These are phyloP conservation scores for Falco punctatus DNA, from an alignment of 2,113 vertebrate species.

Conservation along the genomic window DNA sequence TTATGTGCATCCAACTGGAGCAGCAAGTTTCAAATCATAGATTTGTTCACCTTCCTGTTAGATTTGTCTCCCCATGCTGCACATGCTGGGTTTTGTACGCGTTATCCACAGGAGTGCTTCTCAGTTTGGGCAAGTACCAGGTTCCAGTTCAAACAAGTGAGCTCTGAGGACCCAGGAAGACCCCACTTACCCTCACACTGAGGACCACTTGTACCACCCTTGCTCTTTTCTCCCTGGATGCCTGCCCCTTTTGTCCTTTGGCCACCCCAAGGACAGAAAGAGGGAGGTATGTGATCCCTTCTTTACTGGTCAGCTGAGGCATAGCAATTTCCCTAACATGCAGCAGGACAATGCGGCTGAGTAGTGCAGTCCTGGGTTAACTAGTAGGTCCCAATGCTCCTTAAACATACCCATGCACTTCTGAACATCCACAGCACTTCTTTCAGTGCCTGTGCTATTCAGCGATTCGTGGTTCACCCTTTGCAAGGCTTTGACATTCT, in stretches of 20 bases:
- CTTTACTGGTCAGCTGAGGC: background rate
- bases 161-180: background rate
- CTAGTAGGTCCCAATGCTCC: background rate
- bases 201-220: background rate
- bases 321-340: background rate
- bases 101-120: background rate
- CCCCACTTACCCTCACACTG: background rate
- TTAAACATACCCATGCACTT: background rate
- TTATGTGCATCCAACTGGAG: background rate
- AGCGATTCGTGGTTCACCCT: background rate
- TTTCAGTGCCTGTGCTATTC: background rate
- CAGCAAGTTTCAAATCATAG: background rate
- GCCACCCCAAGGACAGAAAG: background rate
- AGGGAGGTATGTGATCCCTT: background rate
- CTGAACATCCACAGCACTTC: background rate
- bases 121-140: background rate
- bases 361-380: background rate
- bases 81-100: background rate
- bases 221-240: accelerated
- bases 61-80: background rate
- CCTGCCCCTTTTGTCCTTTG: background rate
- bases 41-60: background rate
- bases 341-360: background rate
- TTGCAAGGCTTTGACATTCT: background rate
- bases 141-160: background rate